Conservation (phyloP, 1,140 invertebrate genomes). For the Myzus persicae region DNA sequence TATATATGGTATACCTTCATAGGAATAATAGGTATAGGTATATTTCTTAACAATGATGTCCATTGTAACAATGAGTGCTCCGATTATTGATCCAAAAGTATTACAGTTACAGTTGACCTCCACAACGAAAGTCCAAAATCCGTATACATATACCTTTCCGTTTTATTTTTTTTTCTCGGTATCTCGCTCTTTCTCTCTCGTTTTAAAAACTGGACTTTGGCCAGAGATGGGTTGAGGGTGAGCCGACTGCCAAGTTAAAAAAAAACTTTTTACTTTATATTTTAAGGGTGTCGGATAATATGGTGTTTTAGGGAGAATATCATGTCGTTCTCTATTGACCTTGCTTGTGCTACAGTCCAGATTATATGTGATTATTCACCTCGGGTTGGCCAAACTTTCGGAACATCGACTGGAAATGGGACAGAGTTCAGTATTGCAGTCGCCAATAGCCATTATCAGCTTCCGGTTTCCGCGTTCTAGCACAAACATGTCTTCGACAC, state of each 20-base stretch:
- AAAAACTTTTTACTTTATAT: constrained; percentile 56
- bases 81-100: constrained; percentile 43
- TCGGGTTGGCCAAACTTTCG: constrained; percentile 41
- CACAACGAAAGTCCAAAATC: constrained; percentile 25
- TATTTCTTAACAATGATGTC: not conserved
- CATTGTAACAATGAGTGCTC: not conserved
- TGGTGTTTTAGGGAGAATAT: constrained; percentile 35
- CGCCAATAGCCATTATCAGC: constrained; percentile 53
- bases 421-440: constrained; percentile 35
- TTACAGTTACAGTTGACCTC: constrained; percentile 43
- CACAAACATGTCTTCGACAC: constrained; percentile 26
- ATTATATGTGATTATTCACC: constrained; percentile 42
- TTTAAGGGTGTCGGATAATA: constrained; percentile 34
- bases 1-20: not conserved
- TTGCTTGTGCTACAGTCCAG: not conserved
- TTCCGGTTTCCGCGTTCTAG: constrained; percentile 37
- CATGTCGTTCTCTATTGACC: not conserved
- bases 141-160: constrained; percentile 18
- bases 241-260: constrained; percentile 47
- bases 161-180: constrained; percentile 36
- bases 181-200: not conserved
- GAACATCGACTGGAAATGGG: constrained; percentile 43
- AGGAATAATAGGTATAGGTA: not conserved
- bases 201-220: constrained; percentile 47
- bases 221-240: constrained; percentile 13